Conservation (phyloP, 2,797 vertebrate species). For the Cyprinodon diabolis region DNA sequence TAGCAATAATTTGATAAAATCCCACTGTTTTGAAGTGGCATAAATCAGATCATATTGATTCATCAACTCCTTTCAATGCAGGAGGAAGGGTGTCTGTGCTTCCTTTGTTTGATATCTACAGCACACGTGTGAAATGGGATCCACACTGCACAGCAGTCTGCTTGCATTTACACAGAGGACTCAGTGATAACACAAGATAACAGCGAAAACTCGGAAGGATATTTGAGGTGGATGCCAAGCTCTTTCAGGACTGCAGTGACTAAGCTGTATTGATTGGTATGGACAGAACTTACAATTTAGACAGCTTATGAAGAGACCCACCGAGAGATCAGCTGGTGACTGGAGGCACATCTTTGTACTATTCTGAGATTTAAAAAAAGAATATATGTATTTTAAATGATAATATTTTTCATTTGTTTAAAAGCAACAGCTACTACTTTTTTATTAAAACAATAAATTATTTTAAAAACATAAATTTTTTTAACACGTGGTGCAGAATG, state of each 20-base stretch:
- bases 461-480: too few species aligned
- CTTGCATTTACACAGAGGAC: slow-evolving; percentile 52
- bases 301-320: slow-evolving; percentile 1
- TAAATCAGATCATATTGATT: slow-evolving; percentile 34
- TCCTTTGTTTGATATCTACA: slow-evolving; percentile 40
- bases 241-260: slow-evolving; percentile 18
- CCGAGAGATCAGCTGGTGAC: neutral
- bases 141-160: slow-evolving; percentile 35
- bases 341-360: neutral
- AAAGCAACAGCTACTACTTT: too few species aligned
- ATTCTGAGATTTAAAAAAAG: too few species aligned
- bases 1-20: slow-evolving; percentile 18
- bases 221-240: slow-evolving; percentile 30
- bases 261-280: slow-evolving; percentile 24
- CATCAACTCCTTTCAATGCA: slow-evolving; percentile 29
- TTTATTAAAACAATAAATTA: too few species aligned
- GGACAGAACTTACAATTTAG: neutral
- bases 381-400: too few species aligned
- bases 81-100: slow-evolving; percentile 15
- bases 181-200: slow-evolving; percentile 51
- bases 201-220: slow-evolving; percentile 36
- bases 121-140: slow-evolving; percentile 48
- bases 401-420: too few species aligned
- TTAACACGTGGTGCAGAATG: too few species aligned
- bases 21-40: slow-evolving; percentile 3